Evolutionary conservation across 2,888 invertebrate species (phyloP).

Genomic region (Drosophila crucigera): DNA sequence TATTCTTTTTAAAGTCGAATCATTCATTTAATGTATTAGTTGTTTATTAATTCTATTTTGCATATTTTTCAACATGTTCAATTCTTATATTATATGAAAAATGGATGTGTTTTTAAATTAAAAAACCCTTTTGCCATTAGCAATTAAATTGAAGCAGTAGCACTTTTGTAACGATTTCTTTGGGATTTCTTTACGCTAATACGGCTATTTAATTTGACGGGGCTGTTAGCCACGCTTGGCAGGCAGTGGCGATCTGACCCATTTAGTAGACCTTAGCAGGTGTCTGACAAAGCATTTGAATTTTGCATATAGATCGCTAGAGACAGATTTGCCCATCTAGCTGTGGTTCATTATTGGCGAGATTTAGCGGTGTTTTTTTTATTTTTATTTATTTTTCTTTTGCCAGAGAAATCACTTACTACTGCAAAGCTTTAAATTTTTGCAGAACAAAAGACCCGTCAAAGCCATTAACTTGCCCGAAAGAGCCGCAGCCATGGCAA

Average conservation of each 20-base stretch:
- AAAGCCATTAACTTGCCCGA: constrained; percentile 58
- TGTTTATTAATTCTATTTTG: not conserved
- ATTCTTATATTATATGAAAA: not conserved
- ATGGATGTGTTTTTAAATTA: not conserved
- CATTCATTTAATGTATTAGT: not conserved
- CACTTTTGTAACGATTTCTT: constrained; percentile 1
- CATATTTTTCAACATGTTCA: not conserved
- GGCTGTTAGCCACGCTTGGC: constrained; percentile 28
- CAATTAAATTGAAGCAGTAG: not conserved
- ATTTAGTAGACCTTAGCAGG: constrained; percentile 36
- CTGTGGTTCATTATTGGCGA: constrained; percentile 25
- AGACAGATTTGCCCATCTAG: constrained; percentile 13
- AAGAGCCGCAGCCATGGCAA: constrained; percentile 27
- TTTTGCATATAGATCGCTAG: constrained; percentile 22
- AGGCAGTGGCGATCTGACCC: constrained; percentile 40
- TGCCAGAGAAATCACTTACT: constrained; percentile 13
- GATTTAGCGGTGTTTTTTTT: constrained; percentile 44
- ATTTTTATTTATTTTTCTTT: not conserved
- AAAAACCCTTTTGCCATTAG: not conserved
- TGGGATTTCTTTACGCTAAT: constrained; percentile 12
- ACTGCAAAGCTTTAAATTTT: constrained; percentile 43
- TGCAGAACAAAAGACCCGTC: constrained; percentile 65
- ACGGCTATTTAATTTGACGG: constrained; percentile 26
- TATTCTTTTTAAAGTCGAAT: not conserved
- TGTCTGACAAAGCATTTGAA: constrained; percentile 13